Evolutionary conservation across 2,888 invertebrate species (phyloP), one percentile per base, ranked within the genome.

Genomic region (Hydriomena furcata): DNA sequence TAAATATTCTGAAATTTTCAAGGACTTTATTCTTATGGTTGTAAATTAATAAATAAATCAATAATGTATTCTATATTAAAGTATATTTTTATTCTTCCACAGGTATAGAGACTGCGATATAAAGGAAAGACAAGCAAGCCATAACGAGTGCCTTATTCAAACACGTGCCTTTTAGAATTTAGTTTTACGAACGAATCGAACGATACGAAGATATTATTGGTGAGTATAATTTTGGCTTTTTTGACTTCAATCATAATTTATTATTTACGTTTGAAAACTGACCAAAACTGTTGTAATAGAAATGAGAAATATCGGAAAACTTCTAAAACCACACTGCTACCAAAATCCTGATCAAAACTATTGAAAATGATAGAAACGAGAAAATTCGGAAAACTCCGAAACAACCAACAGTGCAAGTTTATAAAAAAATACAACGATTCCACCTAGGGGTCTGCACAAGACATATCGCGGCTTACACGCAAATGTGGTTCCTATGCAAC

Each of bases 31-130:
- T 17, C 4, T 17, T 2, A 17, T 28, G 6, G 8, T 28, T 12
- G 10, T 30, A 30, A 11, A n/a, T n/a, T n/a, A n/a, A n/a, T n/a
- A n/a, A n/a, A n/a, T n/a, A n/a, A n/a, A n/a, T n/a, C n/a, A n/a
- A n/a, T n/a, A n/a, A n/a, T n/a, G n/a, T n/a, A n/a, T n/a, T n/a
- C n/a, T 30, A 17, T 12, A 6, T 7, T 28, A 11, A 50, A 28
- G 1, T 12, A 30, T 51, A 3, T 48, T 62, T 50, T 68, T 11
- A 58, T 55, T 71, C 28, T 58, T 66, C 41, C 47, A 0, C 83
- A 87, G 86, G 79, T 85, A 82, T 66, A 66, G 64, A 60, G 63
- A 74, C 73, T 75, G 84, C 65, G 51, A 84, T 84, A 84, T 86
- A 71, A 86, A 74, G 63, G 64, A 68, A 61, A 62, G 45, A 67